A percentile compares a stretch with the other conserved stretches of the same genome.
phyloP scores from a whole-genome alignment of 2,113 vertebrate genomes.

The Menura novaehollandiae region DNA sequence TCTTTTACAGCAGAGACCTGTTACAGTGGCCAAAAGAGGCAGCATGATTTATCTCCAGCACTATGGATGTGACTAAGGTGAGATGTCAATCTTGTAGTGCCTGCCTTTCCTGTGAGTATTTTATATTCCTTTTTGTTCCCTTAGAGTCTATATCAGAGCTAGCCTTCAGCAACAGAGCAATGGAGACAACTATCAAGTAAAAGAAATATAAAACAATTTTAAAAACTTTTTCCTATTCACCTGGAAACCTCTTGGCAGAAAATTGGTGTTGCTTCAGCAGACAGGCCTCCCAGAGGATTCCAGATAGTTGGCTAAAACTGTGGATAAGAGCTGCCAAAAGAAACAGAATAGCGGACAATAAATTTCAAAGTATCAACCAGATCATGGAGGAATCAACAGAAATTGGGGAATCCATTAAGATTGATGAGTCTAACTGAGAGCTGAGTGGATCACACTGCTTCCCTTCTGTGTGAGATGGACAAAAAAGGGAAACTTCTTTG shows the following conservation, averaged over 20 bases:
- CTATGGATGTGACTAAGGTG: neutral
- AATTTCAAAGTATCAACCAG: neutral
- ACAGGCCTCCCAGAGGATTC: neutral
- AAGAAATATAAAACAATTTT: neutral
- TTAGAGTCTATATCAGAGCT: neutral
- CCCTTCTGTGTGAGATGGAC: neutral
- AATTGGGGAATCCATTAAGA: neutral
- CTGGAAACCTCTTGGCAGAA: neutral
- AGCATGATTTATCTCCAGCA: neutral
- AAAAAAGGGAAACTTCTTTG: neutral
- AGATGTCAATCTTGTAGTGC: neutral
- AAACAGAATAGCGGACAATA: neutral
- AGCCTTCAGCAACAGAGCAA: neutral
- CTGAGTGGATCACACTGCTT: neutral
- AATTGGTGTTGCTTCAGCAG: neutral
- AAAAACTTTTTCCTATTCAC: neutral
- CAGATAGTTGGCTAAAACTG: neutral
- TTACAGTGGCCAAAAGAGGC: neutral
- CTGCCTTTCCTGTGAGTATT: neutral
- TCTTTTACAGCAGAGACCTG: neutral
- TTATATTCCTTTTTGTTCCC: neutral
- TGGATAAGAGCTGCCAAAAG: neutral
- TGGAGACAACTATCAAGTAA: neutral
- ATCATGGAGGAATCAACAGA: neutral
- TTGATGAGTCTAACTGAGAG: neutral